Evolutionary conservation across 2,113 vertebrate species (phyloP).

Genomic region (Crotalus helleri): DNA sequence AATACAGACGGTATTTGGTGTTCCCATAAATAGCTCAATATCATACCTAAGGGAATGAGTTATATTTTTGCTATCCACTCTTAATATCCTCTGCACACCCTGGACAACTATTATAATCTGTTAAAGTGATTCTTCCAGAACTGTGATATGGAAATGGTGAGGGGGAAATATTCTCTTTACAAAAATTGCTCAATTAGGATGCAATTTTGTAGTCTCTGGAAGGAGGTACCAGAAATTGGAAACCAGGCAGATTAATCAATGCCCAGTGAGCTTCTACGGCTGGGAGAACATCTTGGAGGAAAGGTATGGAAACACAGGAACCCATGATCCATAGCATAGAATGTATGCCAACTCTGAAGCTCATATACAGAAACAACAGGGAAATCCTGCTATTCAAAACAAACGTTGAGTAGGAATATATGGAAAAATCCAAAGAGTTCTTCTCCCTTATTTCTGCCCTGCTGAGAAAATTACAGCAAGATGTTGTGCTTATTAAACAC

Average conservation of each 20-base stretch:
- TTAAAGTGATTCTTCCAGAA: neutral
- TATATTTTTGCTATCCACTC: neutral
- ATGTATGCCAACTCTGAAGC: neutral
- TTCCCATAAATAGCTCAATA: conserved; percentile 48
- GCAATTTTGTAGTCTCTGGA: neutral
- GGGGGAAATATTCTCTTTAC: neutral
- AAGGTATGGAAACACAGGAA: neutral
- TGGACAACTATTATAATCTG: neutral
- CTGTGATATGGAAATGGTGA: no score
- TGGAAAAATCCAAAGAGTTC: neutral
- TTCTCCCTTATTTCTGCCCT: neutral
- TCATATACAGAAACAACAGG: neutral
- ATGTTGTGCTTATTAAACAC: neutral
- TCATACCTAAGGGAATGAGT: neutral
- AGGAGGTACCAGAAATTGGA: neutral
- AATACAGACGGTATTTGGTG: conserved; percentile 64
- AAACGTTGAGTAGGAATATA: neutral
- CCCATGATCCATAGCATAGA: neutral
- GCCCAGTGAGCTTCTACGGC: neutral
- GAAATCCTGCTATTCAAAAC: neutral
- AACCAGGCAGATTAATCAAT: neutral
- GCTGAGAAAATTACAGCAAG: neutral
- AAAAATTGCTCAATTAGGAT: neutral
- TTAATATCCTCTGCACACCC: neutral
- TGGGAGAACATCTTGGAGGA: neutral